A percentile compares a stretch with the other conserved stretches of the same genome.
Evolutionary conservation across 2,113 vertebrate genomes (phyloP).

Genomic region (Silurus meridionalis): DNA sequence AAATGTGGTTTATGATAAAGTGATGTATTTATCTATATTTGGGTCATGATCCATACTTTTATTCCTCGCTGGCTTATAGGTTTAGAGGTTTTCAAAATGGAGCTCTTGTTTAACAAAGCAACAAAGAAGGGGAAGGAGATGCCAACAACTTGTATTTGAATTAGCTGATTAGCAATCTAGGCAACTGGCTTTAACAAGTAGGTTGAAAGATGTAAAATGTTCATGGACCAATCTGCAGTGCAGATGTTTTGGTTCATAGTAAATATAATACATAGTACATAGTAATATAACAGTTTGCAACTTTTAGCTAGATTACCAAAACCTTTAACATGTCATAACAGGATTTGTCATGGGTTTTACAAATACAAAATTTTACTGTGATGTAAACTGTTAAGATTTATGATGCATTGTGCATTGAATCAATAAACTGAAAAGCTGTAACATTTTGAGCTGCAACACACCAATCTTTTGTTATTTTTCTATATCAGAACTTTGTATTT

Average conservation of each 20-base stretch:
- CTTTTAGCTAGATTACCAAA: background rate
- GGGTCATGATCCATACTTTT: background rate
- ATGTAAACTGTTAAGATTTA: background rate
- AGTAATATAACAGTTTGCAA: background rate
- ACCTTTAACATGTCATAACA: background rate
- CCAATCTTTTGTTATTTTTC: background rate
- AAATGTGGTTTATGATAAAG: background rate
- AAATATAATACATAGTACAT: too few species aligned
- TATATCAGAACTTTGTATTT: background rate
- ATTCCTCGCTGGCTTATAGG: background rate
- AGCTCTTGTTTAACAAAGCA: background rate
- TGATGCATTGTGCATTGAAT: background rate
- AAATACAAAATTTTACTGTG: background rate
- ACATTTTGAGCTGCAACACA: background rate
- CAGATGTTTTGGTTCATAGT: background rate
- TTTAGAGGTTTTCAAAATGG: background rate
- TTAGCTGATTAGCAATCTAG: background rate
- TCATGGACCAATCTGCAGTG: background rate
- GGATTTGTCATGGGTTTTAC: background rate
- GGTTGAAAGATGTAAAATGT: background rate
- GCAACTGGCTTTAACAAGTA: background rate
- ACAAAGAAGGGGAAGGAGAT: background rate
- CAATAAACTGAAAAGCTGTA: background rate
- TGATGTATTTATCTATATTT: background rate
- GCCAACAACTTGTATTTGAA: background rate